Evolutionary conservation across 2,113 vertebrate species (phyloP).

Genomic region (Spilogale gracilis): DNA sequence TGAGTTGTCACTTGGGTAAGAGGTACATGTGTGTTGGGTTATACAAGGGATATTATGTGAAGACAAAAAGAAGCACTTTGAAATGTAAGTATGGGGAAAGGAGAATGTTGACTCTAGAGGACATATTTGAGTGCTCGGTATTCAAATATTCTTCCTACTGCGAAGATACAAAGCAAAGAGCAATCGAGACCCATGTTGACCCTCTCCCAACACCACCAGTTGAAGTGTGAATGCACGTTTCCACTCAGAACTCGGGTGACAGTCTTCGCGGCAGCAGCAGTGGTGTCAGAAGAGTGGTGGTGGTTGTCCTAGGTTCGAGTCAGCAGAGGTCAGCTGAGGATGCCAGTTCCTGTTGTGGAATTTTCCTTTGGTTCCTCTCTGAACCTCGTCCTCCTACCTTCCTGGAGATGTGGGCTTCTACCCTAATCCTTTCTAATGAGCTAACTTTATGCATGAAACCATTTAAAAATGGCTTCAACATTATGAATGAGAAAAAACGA

Average conservation of each 20-base stretch:
- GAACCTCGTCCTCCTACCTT: not conserved
- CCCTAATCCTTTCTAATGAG: not conserved
- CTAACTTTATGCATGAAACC: not conserved
- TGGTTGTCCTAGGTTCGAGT: fast-evolving
- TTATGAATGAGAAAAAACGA: not conserved
- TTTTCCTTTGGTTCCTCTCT: not conserved
- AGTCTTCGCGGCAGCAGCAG: not conserved
- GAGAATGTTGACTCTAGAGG: not conserved
- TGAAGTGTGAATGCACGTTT: too few species aligned
- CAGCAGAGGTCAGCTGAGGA: not conserved
- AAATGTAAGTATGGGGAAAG: not conserved
- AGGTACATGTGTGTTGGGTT: not conserved
- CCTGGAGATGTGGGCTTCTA: not conserved
- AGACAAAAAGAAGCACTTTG: not conserved
- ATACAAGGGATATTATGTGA: not conserved
- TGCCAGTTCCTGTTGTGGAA: not conserved
- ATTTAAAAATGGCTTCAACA: not conserved
- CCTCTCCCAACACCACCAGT: not conserved
- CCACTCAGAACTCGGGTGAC: not conserved
- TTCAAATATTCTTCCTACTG: not conserved
- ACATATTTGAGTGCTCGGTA: not conserved
- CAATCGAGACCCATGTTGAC: not conserved
- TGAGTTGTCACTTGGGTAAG: not conserved
- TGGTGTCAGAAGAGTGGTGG: not conserved
- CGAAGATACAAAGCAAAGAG: not conserved